A percentile compares a stretch with the other conserved stretches of the same genome.
phyloP scores from a whole-genome alignment of 2,113 vertebrate genomes.

The Ceratotherium simum region DNA sequence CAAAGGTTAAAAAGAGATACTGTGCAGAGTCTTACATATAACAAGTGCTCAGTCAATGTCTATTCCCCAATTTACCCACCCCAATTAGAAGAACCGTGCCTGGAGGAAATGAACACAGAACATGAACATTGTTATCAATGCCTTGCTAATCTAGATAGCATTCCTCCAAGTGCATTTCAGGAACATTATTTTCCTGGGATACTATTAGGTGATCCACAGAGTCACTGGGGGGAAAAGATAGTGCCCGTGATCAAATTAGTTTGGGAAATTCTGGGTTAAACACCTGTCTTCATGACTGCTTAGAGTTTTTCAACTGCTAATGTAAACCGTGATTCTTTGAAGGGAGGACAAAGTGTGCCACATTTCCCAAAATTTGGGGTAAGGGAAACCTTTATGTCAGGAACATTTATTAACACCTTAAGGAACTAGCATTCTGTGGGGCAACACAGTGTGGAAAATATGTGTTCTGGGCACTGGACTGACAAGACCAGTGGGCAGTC shows the following conservation, averaged over 20 bases:
- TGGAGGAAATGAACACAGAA: not conserved
- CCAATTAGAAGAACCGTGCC: not conserved
- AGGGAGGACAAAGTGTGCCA: not conserved
- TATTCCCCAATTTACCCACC: not conserved
- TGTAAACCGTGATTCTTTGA: not conserved
- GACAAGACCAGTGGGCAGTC: slow-evolving; percentile 15
- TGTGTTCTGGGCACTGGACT: not conserved
- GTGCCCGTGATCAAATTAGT: not conserved
- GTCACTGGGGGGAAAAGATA: not conserved
- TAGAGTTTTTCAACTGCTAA: not conserved
- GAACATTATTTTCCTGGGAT: not conserved
- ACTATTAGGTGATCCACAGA: not conserved
- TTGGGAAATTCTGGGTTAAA: not conserved
- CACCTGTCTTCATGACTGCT: not conserved
- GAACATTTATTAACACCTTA: not conserved
- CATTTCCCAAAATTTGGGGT: not conserved
- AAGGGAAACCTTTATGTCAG: not conserved
- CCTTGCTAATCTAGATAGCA: not conserved
- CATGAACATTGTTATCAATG: not conserved
- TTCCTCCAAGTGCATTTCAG: not conserved
- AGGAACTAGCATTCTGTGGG: not conserved
- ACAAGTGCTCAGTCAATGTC: not conserved
- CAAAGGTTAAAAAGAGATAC: slow-evolving; percentile 9
- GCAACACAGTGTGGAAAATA: not conserved
- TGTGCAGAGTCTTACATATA: not conserved